These are phyloP conservation scores for Notoglanidium macrostoma DNA, from an alignment of 2,797 vertebrate genomes.

Conservation along the genomic window DNA sequence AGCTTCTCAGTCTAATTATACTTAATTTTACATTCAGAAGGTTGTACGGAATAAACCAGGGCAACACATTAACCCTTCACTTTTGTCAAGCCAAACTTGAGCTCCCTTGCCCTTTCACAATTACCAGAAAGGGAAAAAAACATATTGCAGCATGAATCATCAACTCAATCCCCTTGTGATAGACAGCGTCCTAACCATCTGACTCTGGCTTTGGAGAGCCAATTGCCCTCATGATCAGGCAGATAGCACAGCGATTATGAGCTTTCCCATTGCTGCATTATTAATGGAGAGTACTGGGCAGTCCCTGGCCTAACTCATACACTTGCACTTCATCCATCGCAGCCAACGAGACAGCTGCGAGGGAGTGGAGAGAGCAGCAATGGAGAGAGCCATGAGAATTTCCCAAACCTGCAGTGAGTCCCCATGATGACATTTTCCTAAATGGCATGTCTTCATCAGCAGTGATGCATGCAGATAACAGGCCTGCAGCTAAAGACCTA, in stretches of 20 bases:
- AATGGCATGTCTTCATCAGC: conserved; percentile 58
- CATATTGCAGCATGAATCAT: conserved; percentile 17
- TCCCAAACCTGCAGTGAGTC: conserved; percentile 27
- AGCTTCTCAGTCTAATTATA: background rate
- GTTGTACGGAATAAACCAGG: background rate
- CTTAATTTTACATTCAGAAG: background rate
- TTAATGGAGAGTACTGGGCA: conserved; percentile 50
- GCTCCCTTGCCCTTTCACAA: background rate
- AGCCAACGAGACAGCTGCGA: conserved; percentile 41
- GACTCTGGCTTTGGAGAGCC: conserved; percentile 30
- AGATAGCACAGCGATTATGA: conserved; percentile 52
- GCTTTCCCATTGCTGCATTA: conserved; percentile 55
- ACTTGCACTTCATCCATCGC: conserved; percentile 11
- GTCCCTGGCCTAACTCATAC: conserved; percentile 28
- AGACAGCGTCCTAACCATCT: conserved; percentile 4
- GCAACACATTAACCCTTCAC: background rate
- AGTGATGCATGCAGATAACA: conserved; percentile 14
- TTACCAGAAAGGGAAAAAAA: background rate
- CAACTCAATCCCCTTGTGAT: conserved; percentile 16
- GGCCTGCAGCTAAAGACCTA: background rate
- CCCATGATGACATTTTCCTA: conserved; percentile 50
- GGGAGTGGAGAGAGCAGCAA: conserved; percentile 26
- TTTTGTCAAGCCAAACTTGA: background rate
- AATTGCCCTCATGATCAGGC: conserved; percentile 51
- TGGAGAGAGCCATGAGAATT: conserved; percentile 25